Evolutionary conservation across 2,797 vertebrate genomes (phyloP).

Genomic region (Lates japonicus): DNA sequence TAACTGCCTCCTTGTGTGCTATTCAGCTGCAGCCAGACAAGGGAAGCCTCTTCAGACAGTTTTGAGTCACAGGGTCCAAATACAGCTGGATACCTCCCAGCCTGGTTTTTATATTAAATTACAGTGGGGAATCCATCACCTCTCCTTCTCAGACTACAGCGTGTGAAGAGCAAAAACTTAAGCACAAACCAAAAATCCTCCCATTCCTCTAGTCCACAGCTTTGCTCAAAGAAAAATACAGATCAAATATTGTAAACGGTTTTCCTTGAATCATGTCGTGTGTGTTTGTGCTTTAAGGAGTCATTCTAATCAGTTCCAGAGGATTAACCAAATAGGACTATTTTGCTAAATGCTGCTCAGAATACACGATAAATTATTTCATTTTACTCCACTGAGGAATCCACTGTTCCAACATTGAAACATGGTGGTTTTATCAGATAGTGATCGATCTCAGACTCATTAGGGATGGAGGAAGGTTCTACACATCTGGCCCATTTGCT

Average conservation of each 20-base stretch:
- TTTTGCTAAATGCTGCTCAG: constrained; percentile 44
- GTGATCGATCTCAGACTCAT: constrained; percentile 60
- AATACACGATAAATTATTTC: constrained; percentile 42
- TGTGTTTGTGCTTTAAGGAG: constrained; percentile 46
- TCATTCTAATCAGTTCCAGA: constrained; percentile 58
- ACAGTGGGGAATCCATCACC: constrained; percentile 40
- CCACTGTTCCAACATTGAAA: constrained; percentile 27
- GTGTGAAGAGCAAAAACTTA: constrained; percentile 20
- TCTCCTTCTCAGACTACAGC: constrained; percentile 18
- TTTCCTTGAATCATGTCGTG: constrained; percentile 36
- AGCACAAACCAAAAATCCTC: constrained; percentile 32
- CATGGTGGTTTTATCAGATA: constrained; percentile 53
- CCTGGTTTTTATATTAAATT: constrained; percentile 42
- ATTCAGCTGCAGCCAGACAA: constrained; percentile 83
- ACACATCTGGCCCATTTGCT: constrained; percentile 55
- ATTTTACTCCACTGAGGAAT: constrained; percentile 31
- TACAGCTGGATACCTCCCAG: constrained; percentile 47
- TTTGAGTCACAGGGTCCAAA: constrained; percentile 75
- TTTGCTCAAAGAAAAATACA: constrained; percentile 35
- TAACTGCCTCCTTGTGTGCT: constrained; percentile 86
- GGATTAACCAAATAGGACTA: constrained; percentile 47
- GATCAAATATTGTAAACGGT: constrained; percentile 40
- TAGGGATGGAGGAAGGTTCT: constrained; percentile 43
- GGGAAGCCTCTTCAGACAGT: constrained; percentile 77
- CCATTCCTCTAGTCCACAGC: constrained; percentile 17